Evolutionary conservation across 2,113 vertebrate species (phyloP).

Genomic region (Colossoma macropomum): DNA sequence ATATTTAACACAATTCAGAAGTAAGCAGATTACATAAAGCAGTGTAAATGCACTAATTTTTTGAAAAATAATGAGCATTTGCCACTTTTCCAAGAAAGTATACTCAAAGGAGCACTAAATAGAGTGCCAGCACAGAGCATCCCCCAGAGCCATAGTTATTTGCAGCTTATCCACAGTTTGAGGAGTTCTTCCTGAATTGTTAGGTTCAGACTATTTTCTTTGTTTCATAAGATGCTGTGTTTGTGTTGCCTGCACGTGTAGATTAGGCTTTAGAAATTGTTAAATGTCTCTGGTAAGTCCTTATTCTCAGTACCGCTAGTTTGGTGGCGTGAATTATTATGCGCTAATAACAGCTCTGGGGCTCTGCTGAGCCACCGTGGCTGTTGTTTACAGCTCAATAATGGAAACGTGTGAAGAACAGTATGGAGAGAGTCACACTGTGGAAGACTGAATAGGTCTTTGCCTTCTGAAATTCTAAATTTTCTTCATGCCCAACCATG

Average conservation of each 20-base stretch:
- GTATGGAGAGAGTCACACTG: not conserved
- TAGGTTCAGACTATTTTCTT: not conserved
- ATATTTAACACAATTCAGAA: not conserved
- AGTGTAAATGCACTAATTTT: not conserved
- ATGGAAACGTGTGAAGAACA: slow-evolving; percentile 52
- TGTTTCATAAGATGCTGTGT: not conserved
- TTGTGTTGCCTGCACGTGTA: not conserved
- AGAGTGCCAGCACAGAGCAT: not conserved
- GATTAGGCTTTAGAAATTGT: not conserved
- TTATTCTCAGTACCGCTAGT: slow-evolving; percentile 19
- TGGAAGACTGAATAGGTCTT: slow-evolving; percentile 40
- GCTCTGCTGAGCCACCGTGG: slow-evolving; percentile 51
- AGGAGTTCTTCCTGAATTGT: slow-evolving; percentile 4
- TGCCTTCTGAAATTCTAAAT: slow-evolving; percentile 72
- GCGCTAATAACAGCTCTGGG: slow-evolving; percentile 62
- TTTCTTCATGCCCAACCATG: slow-evolving; percentile 81
- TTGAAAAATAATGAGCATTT: not conserved
- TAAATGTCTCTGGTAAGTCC: not conserved
- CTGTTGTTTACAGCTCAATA: slow-evolving; percentile 54
- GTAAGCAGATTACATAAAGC: not conserved
- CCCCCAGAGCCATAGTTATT: not conserved
- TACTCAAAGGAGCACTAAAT: not conserved
- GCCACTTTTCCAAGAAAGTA: not conserved
- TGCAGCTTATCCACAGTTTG: not conserved
- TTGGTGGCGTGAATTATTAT: slow-evolving; percentile 65